phyloP scores from a whole-genome alignment of 1,140 invertebrate genomes.

The Protaetia brevitarsis region DNA sequence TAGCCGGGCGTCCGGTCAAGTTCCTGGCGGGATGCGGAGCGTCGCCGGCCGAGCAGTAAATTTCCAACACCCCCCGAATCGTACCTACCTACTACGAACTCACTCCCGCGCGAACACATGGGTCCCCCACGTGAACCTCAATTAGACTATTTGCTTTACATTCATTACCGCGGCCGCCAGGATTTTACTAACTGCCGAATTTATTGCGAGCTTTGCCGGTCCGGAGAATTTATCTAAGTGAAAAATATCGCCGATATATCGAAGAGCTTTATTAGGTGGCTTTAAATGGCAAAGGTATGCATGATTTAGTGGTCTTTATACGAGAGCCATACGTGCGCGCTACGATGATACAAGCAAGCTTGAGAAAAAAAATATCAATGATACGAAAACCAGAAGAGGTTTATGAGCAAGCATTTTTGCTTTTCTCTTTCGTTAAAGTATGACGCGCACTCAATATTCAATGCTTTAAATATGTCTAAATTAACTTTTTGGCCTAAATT shows the following conservation, averaged over 20 bases:
- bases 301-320: constrained; percentile 7
- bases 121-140: constrained; percentile 31
- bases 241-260: constrained; percentile 34
- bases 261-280: constrained; percentile 14
- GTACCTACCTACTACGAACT: constrained; percentile 13
- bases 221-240: constrained; percentile 39
- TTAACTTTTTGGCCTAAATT: no score
- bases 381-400: no score
- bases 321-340: background rate
- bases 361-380: background rate
- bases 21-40: constrained; percentile 4
- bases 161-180: constrained; percentile 33
- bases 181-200: constrained; percentile 45
- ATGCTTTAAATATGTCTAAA: no score
- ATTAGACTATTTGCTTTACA: constrained; percentile 36
- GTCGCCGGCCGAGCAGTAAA: constrained; percentile 29
- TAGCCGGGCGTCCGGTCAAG: background rate
- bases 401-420: no score
- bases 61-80: constrained; percentile 30
- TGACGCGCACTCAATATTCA: no score
- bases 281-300: background rate
- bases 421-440: no score
- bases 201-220: constrained; percentile 36
- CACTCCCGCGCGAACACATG: constrained; percentile 12
- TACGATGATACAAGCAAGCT: background rate